Percentiles rank a stretch among this genome's conserved stretches.
phyloP scores from a whole-genome alignment of 1,140 invertebrate genomes.

The Leptinotarsa texana region DNA sequence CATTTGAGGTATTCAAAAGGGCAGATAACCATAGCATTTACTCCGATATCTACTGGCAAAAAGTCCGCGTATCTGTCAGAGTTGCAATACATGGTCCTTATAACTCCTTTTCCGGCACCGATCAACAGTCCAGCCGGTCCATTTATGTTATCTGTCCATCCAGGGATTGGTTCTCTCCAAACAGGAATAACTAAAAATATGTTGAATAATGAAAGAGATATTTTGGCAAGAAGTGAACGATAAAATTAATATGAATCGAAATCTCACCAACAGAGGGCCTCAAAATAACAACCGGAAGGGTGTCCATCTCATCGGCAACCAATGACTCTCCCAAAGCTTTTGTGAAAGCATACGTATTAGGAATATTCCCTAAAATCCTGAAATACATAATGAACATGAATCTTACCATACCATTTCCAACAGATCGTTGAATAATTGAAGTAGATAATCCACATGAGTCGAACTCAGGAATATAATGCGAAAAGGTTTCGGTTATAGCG shows the following conservation, averaged over 20 bases:
- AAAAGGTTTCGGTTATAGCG: no score
- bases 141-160: conserved; percentile 95
- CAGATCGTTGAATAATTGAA: no score
- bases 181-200: conserved; percentile 69
- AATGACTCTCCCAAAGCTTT: conserved; percentile 85
- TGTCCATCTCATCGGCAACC: conserved; percentile 73
- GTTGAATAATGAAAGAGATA: neutral
- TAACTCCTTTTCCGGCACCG: conserved; percentile 81
- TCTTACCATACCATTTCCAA: no score
- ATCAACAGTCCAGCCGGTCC: conserved; percentile 81
- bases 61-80: conserved; percentile 79
- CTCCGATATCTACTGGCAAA: conserved; percentile 81
- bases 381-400: neutral
- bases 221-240: neutral
- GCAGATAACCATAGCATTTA: conserved; percentile 70
- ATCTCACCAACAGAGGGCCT: conserved; percentile 83
- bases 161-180: conserved; percentile 78
- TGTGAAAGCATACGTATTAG: conserved; percentile 91
- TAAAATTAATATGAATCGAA: neutral
- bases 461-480: no score
- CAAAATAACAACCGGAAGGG: conserved; percentile 83
- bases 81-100: conserved; percentile 83
- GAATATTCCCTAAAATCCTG: conserved; percentile 77
- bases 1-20: neutral
- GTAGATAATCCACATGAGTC: neutral